Conservation (phyloP, 2,113 vertebrate genomes). For the Xenotilapia caudafasciata region DNA sequence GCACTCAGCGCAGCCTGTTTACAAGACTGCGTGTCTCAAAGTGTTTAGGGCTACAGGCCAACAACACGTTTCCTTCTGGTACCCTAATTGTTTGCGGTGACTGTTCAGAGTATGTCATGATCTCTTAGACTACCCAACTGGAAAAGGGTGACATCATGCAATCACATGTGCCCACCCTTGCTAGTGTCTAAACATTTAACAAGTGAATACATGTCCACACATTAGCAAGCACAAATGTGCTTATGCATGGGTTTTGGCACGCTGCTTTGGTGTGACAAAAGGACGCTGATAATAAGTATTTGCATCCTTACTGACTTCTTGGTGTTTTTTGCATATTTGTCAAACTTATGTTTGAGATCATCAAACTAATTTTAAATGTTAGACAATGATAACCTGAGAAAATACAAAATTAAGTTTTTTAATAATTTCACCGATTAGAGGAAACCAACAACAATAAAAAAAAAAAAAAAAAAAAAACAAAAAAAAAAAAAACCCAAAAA, state of each 20-base stretch:
- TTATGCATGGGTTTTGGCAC: not conserved
- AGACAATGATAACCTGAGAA: not conserved
- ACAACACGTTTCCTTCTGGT: not conserved
- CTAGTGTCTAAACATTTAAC: not conserved
- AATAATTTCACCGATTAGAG: not conserved
- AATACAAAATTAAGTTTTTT: fast-evolving
- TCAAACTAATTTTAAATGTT: not conserved
- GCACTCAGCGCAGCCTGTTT: not conserved
- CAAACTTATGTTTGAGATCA: not conserved
- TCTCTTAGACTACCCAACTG: constrained; percentile 40
- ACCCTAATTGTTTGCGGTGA: not conserved
- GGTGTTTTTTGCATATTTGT: not conserved
- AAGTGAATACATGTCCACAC: not conserved
- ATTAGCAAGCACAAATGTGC: not conserved
- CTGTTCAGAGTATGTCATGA: constrained; percentile 21
- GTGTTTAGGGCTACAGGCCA: not conserved
- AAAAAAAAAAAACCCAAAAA: not conserved
- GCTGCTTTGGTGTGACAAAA: not conserved
- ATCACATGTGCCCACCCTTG: not conserved
- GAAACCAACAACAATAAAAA: not conserved
- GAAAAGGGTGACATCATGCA: constrained; percentile 44
- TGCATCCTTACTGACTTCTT: not conserved
- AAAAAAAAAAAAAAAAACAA: not conserved
- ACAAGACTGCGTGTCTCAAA: not conserved
- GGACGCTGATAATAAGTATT: not conserved